A percentile compares a stretch with the other conserved stretches of the same genome.
These are phyloP conservation scores for Mastigias papua DNA, from an alignment of 30 jellyfish, hydroid and myxozoan species.

Conservation along the genomic window DNA sequence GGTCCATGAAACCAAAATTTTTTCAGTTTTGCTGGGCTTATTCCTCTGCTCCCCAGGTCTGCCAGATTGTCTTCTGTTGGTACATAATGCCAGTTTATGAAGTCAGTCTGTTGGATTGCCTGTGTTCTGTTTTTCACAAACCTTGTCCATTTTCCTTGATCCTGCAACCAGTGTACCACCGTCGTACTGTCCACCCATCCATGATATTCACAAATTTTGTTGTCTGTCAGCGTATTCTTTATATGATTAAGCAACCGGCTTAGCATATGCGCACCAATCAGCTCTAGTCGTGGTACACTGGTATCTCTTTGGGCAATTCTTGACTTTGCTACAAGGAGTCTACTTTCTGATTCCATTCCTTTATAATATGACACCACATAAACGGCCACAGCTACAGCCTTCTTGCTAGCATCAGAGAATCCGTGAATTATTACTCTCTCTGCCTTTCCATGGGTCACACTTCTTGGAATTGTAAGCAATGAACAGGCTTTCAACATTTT, in stretches of 20 bases:
- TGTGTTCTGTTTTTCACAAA: constrained; percentile 33
- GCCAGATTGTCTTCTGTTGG: constrained; percentile 51
- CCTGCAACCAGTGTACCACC: constrained; percentile 64
- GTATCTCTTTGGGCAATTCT: constrained; percentile 47
- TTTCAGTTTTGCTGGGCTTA: not conserved
- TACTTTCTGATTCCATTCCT: constrained; percentile 12
- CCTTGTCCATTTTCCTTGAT: constrained; percentile 14
- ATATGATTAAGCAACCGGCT: constrained; percentile 34
- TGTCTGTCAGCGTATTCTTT: not conserved
- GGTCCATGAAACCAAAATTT: constrained; percentile 48
- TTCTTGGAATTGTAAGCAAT: constrained; percentile 26
- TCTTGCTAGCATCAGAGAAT: constrained; percentile 43
- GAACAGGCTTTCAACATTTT: constrained; percentile 18
- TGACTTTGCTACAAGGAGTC: constrained; percentile 51
- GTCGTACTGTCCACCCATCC: constrained; percentile 77
- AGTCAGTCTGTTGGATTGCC: not conserved
- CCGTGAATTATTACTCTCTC: constrained; percentile 46
- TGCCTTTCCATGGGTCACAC: constrained; percentile 37
- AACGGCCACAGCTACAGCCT: constrained; percentile 39
- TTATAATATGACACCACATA: constrained; percentile 14
- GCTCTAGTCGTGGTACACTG: constrained; percentile 69
- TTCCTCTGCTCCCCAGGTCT: constrained; percentile 45
- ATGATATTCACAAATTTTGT: not conserved
- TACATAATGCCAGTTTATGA: constrained; percentile 33
- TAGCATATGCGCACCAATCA: constrained; percentile 58